Evolutionary conservation across 2,113 vertebrate genomes (phyloP), one percentile per base, ranked within the genome.

Genomic region (Callaeas wilsoni): DNA sequence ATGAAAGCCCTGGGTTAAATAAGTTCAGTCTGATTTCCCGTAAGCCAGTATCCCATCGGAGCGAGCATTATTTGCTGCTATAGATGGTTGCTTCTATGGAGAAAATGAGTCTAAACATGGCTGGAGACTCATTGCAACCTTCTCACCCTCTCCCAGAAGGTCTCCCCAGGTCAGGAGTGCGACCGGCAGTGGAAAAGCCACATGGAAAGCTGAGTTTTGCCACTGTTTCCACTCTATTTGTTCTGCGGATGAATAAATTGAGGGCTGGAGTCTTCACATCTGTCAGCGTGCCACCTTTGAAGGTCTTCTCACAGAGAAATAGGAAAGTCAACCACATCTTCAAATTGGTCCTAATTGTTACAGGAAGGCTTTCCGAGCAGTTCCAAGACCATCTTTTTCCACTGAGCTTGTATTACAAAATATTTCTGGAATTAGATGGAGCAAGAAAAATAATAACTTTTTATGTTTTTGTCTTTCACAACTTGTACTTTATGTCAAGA

Each of bases 341-440:
- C 82, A 87, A 85, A 93, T 91, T 93, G 52, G 27, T 75, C 62
- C 57, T 92, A 88, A 94, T 95, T 94, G 60, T 96, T 97, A 92
- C 93, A 94, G 89, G 89, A 97, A 91, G 67, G 32, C 74, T 89
- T 84, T 86, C 73, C 65, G 33, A 65, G 50, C 9, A 0, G 27
- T 93, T 96, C 82, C 95, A 90, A 94, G 89, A 93, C 86, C 70
- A 73, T 91, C 69, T 86, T 96, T 97, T 96, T 92, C 93, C 90
- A 25, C 73, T 82, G 81, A 60, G 83, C 35, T 95, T 90, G 55
- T 84, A 22, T 94, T 95, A 62, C 79, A 84, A 95, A 88, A 35
- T 88, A 78, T 87, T 96, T 93, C 67, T 95, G 87, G 84, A 93
- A 87, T 88, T 91, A 79, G 46, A 84, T 70, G 14, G 49, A 84